phyloP scores from a whole-genome alignment of 1,140 invertebrate genomes.

The Fragariocoptes setiger region DNA sequence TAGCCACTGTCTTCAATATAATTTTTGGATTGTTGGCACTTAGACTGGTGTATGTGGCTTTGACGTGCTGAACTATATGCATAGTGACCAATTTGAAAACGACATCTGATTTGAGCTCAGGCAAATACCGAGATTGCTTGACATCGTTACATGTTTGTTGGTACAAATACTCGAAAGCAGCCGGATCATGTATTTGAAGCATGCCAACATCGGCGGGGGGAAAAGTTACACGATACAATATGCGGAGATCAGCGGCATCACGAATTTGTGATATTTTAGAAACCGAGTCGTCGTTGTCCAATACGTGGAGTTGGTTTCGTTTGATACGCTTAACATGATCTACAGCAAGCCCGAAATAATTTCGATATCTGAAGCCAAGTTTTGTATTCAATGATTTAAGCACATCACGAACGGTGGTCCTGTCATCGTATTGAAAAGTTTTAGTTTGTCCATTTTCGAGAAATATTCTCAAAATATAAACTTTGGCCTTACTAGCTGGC shows the following conservation, averaged over 20 bases:
- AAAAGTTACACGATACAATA: slow-evolving; percentile 54
- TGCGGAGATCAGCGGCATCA: slow-evolving; percentile 52
- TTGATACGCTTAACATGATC: slow-evolving; percentile 58
- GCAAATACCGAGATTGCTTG: slow-evolving; percentile 54
- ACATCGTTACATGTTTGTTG: slow-evolving; percentile 67
- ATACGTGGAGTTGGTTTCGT: slow-evolving; percentile 43
- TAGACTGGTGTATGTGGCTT: slow-evolving; percentile 31
- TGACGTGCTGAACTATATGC: slow-evolving; percentile 57
- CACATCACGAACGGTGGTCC: slow-evolving; percentile 54
- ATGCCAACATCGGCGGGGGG: slow-evolving; percentile 46
- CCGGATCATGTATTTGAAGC: slow-evolving; percentile 40
- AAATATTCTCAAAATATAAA: slow-evolving; percentile 58
- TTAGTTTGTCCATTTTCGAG: slow-evolving; percentile 78
- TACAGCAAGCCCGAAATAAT: slow-evolving; percentile 48
- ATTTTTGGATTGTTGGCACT: slow-evolving; percentile 27
- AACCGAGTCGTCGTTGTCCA: slow-evolving; percentile 47
- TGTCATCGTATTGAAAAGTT: slow-evolving; percentile 75
- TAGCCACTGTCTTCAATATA: slow-evolving; percentile 43
- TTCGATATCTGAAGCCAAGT: slow-evolving; percentile 37
- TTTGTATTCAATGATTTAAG: slow-evolving; percentile 50
- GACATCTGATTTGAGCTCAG: slow-evolving; percentile 55
- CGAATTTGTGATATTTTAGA: slow-evolving; percentile 35
- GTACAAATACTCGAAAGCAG: slow-evolving; percentile 61
- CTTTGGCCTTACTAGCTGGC: too few relatives aligned
- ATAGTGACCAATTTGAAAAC: slow-evolving; percentile 48